phyloP scores from a whole-genome alignment of 2,113 vertebrate genomes.

The Brienomyrus longianalis region DNA sequence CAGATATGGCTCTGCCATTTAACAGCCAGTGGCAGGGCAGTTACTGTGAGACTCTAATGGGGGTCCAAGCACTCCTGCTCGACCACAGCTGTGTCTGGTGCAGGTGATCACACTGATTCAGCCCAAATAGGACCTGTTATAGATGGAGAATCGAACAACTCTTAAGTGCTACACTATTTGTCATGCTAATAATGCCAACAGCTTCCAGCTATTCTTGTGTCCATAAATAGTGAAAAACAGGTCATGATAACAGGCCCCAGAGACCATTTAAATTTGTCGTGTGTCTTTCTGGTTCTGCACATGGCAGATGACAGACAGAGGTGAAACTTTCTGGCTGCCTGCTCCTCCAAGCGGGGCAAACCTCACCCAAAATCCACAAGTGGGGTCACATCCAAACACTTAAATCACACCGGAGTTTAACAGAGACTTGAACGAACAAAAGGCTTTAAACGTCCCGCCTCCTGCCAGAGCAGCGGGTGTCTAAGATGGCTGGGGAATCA shows the following conservation, averaged over 20 bases:
- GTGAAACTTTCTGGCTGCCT: background rate
- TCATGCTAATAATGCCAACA: background rate
- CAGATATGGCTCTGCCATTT: constrained; percentile 43
- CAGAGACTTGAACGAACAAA: background rate
- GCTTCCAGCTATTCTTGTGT: background rate
- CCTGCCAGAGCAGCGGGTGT: background rate
- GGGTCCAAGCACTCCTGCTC: background rate
- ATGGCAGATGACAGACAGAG: background rate
- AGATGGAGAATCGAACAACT: background rate
- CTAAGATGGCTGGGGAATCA: background rate
- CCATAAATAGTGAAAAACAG: background rate
- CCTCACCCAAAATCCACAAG: background rate
- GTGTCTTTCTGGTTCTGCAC: background rate
- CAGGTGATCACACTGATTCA: background rate
- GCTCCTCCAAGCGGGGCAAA: background rate
- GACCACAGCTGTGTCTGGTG: background rate
- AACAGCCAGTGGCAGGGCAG: constrained; percentile 28
- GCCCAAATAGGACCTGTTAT: background rate
- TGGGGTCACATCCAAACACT: background rate
- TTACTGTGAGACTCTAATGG: constrained; percentile 20
- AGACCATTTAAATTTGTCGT: background rate
- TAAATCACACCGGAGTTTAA: background rate
- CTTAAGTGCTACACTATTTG: background rate
- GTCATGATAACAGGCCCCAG: background rate
- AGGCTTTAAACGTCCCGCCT: background rate